These are phyloP conservation scores for Anisognathus igniventris DNA, from an alignment of 2,797 vertebrate species.

Conservation along the genomic window DNA sequence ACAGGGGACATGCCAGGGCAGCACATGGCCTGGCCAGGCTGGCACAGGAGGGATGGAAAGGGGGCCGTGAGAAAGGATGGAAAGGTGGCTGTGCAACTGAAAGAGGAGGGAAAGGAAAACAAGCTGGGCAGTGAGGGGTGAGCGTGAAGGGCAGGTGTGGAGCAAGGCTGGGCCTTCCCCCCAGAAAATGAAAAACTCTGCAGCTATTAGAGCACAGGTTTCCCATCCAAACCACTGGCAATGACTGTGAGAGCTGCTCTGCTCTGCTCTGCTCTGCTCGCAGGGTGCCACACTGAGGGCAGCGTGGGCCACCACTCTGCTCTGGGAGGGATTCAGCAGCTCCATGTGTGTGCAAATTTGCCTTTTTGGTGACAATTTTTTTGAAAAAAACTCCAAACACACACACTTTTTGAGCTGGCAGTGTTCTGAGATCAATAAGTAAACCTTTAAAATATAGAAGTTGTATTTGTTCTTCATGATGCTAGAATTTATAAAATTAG, in stretches of 20 bases:
- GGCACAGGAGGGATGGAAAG: not conserved
- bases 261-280: not conserved
- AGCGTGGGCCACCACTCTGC: not conserved
- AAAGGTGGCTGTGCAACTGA: not conserved
- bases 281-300: accelerated
- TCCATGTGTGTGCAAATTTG: not conserved
- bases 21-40: accelerated
- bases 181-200: not conserved
- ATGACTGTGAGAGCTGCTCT: not conserved
- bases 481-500: not conserved
- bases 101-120: not conserved
- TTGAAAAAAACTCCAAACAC: not conserved
- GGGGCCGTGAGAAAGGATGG: accelerated
- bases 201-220: accelerated
- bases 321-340: not conserved
- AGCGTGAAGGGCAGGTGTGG: not conserved
- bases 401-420: not conserved
- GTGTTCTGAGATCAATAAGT: not conserved
- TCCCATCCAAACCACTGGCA: accelerated
- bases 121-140: not conserved
- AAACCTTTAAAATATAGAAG: not conserved
- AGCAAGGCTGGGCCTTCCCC: not conserved
- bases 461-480: not conserved
- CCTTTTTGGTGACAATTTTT: not conserved
- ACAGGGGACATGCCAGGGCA: too few relatives aligned